Evolutionary conservation across 2,113 vertebrate species (phyloP).

Genomic region (Penelope pileata): DNA sequence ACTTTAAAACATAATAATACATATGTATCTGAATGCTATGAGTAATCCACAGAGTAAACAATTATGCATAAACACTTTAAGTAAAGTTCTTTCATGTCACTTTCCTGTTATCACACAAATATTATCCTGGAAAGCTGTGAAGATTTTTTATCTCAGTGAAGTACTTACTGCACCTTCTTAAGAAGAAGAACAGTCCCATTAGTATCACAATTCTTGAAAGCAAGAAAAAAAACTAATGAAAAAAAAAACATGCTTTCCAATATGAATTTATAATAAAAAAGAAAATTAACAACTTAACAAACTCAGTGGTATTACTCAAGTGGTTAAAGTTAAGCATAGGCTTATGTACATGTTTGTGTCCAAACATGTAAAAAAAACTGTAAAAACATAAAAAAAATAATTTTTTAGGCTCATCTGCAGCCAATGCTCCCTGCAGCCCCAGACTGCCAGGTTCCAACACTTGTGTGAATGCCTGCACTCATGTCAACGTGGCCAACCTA

Average conservation of each 20-base stretch:
- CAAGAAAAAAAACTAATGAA: background rate
- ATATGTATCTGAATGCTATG: background rate
- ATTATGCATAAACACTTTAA: background rate
- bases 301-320: background rate
- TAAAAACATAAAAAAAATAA: background rate
- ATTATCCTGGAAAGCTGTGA: background rate
- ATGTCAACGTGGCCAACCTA: background rate
- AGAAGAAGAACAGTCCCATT: background rate
- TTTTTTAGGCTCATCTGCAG: background rate
- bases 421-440: background rate
- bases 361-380: too few species aligned
- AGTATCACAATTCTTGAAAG: background rate
- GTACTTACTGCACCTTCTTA: background rate
- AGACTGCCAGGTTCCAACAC: background rate
- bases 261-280: background rate
- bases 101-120: background rate
- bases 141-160: background rate
- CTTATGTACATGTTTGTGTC: background rate
- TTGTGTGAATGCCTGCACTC: background rate
- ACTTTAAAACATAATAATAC: background rate
- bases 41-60: background rate
- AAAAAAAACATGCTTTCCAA: background rate
- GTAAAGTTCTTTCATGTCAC: background rate
- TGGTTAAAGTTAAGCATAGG: background rate
- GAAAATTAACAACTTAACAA: background rate